Evolutionary conservation across 2,888 invertebrate genomes (phyloP), one percentile per base, ranked within the genome.

Genomic region (Timandra comae): DNA sequence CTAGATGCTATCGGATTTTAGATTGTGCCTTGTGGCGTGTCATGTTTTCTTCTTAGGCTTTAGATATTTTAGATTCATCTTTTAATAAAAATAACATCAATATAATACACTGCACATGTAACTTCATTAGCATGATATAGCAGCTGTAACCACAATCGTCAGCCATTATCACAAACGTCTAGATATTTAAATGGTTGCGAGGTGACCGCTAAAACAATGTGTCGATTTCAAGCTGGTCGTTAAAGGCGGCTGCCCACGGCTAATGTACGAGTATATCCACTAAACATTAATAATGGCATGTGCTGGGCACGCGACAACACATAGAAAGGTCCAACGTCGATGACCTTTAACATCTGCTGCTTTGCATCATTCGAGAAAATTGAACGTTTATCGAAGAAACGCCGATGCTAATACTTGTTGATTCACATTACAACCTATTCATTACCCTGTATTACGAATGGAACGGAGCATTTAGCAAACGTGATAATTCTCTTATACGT

Each of bases 281-380:
- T 45, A 38, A 49, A 49, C 55, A 60, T 59, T 55, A 61, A 57
- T 57, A 60, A 50, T 50, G 48, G 43, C 61, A 63, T 64, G 63
- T 64, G 63, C 59, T 41, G 42, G 53, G 65, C 77, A 72, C 76
- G 73, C 72, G 78, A 73, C 71, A 65, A 41, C 33, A 49, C 56
- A 59, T 61, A 68, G 60, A 81, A 80, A 82, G 81, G 81, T 81
- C 81, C 67, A 68, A 74, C 64, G 81, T 71, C 80, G 63, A 56
- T 63, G 82, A 77, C 75, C 81, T 56, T 41, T 34, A 38, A 49
- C 82, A 82, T 72, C 82, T 82, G 82, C 73, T 53, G 43, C 36
- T 49, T 58, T 54, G 30, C 16, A 16, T 33, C 10, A 38, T 41
- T 27, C 33, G 22, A 32, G 27, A 36, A 40, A 38, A 37, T 27